A percentile compares a stretch with the other conserved stretches of the same genome.
These are phyloP conservation scores for Sminthopsis crassicaudata DNA, from an alignment of 2,113 vertebrate species.

Conservation along the genomic window DNA sequence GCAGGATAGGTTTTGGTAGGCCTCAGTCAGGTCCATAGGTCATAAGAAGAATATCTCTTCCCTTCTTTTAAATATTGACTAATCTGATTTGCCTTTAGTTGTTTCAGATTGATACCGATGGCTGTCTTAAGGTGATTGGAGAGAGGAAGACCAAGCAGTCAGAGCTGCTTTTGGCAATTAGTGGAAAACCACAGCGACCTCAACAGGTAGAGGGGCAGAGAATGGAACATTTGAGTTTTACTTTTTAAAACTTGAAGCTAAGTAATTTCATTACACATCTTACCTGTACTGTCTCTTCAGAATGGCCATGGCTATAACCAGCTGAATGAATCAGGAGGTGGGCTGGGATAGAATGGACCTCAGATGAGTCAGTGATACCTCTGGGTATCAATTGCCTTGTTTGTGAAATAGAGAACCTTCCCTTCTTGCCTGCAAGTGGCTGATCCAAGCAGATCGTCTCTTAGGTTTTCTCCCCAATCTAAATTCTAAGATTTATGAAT, in stretches of 20 bases:
- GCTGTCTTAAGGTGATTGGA: constrained; percentile 89
- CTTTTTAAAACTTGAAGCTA: neutral
- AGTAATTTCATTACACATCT: rapidly evolving
- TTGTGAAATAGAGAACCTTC: neutral
- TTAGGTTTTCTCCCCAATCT: neutral
- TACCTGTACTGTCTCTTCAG: neutral
- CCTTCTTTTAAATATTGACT: neutral
- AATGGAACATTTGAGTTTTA: neutral
- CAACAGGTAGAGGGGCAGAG: constrained; percentile 67
- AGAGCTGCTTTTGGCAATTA: neutral
- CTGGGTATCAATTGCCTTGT: neutral
- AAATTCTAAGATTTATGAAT: neutral
- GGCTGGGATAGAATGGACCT: neutral
- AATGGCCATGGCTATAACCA: neutral
- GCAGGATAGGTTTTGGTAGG: neutral
- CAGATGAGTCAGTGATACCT: neutral
- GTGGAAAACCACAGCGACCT: rapidly evolving
- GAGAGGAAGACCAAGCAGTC: constrained; percentile 68
- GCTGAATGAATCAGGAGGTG: neutral
- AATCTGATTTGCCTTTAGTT: constrained; percentile 76
- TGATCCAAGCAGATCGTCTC: neutral
- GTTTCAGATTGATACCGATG: constrained; percentile 86
- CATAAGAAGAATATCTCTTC: neutral
- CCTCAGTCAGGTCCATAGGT: neutral
- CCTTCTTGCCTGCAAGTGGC: neutral